Evolutionary conservation across 1,140 invertebrate genomes (phyloP).

Genomic region (Rhyacophila brunnea): DNA sequence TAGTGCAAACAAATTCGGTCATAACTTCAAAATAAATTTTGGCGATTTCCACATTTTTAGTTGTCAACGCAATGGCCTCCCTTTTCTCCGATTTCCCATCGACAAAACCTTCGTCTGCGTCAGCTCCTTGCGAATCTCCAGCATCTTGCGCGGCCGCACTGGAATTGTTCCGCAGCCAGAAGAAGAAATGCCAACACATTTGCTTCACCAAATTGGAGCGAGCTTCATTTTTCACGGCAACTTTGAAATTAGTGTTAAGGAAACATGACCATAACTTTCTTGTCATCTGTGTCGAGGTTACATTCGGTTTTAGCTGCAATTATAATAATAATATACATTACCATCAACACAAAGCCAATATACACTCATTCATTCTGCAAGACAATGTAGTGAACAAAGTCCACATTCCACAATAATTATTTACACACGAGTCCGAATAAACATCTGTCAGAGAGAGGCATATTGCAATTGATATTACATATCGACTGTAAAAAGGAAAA

Average conservation of each 20-base stretch:
- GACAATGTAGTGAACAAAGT: no score
- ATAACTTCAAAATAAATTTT: conserved; percentile 23
- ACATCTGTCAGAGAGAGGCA: no score
- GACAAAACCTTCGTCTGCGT: conserved; percentile 9
- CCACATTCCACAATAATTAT: no score
- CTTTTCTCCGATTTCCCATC: background rate
- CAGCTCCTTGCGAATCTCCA: background rate
- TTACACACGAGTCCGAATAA: no score
- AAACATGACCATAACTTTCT: conserved; percentile 21
- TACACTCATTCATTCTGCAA: no score
- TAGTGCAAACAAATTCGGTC: conserved; percentile 23
- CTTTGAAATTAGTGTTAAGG: conserved; percentile 17
- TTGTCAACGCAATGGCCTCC: conserved; percentile 1
- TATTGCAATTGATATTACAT: no score
- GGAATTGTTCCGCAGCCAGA: conserved; percentile 12
- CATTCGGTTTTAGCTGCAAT: background rate
- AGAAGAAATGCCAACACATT: conserved; percentile 20
- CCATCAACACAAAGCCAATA: no score
- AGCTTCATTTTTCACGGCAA: conserved; percentile 19
- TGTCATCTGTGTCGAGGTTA: conserved; percentile 1
- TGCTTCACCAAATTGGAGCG: conserved; percentile 19
- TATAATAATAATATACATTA: no score
- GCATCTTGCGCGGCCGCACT: background rate
- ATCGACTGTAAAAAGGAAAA: no score
- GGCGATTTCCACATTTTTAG: conserved; percentile 18